phyloP scores from a whole-genome alignment of 2,888 invertebrate species.

The Philopedon plagiatum region DNA sequence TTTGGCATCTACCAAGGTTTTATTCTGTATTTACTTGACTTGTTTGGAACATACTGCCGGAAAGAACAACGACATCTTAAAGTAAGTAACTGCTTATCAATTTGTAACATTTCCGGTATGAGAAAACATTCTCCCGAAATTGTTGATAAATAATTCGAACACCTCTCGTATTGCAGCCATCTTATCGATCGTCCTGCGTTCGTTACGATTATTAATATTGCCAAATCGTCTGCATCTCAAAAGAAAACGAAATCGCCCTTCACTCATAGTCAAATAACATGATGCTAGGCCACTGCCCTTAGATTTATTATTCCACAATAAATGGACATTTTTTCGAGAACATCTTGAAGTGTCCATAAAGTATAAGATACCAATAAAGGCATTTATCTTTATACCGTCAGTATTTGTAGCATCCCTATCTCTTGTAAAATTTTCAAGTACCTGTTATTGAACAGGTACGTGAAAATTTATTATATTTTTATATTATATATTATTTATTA shows the following conservation, averaged over 20 bases:
- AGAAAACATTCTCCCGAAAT: too few species aligned
- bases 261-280: too few species aligned
- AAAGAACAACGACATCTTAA: constrained; percentile 56
- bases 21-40: constrained; percentile 56
- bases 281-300: too few species aligned
- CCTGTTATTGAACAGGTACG: too few species aligned
- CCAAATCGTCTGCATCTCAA: too few species aligned
- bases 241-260: too few species aligned
- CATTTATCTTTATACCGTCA: constrained; percentile 29
- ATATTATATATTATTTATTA: too few species aligned
- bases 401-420: constrained; percentile 25
- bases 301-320: too few species aligned
- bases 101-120: constrained; percentile 43
- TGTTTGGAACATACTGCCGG: constrained; percentile 56
- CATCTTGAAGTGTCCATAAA: too few species aligned
- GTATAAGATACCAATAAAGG: constrained; percentile 22
- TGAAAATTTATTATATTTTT: too few species aligned
- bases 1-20: constrained; percentile 56
- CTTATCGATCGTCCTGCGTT: constrained; percentile 43
- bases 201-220: too few species aligned
- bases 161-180: constrained; percentile 48
- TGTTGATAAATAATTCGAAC: neutral
- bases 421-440: constrained; percentile 1
- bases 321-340: too few species aligned
- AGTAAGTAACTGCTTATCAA: constrained; percentile 50